Conservation (phyloP, 2,797 vertebrate species). For the Rhadinocentrus ornatus region DNA sequence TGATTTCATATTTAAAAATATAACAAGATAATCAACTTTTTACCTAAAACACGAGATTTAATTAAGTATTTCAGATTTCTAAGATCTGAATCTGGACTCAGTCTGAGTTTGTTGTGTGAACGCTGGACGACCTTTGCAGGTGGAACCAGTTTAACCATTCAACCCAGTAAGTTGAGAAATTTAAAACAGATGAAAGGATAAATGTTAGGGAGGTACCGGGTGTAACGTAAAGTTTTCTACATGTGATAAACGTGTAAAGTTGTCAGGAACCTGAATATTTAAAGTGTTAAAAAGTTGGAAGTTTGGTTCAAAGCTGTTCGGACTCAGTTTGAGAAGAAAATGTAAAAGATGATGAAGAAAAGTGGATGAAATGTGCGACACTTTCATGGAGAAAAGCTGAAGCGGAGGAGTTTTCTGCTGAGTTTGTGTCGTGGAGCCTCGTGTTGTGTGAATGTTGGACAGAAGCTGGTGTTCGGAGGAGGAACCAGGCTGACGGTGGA, state of each 20-base stretch:
- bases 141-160: slow-evolving; percentile 18
- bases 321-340: background rate
- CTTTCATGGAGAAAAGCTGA: no score
- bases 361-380: no score
- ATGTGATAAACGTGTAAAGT: no score
- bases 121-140: background rate
- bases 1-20: no score
- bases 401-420: no score
- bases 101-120: slow-evolving; percentile 8
- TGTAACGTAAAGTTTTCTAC: no score
- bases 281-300: background rate
- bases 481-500: slow-evolving; percentile 13
- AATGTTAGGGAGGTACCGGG: background rate
- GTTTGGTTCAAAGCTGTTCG: background rate
- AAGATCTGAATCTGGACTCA: no score
- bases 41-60: no score
- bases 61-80: no score
- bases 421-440: background rate
- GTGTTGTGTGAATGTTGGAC: background rate
- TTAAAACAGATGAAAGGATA: background rate
- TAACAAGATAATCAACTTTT: no score
- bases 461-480: background rate
- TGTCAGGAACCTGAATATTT: no score
- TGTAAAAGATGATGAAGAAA: no score
- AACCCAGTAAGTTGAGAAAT: slow-evolving; percentile 10